Evolutionary conservation across 1,140 invertebrate species (phyloP).

Genomic region (Orchesella cincta): DNA sequence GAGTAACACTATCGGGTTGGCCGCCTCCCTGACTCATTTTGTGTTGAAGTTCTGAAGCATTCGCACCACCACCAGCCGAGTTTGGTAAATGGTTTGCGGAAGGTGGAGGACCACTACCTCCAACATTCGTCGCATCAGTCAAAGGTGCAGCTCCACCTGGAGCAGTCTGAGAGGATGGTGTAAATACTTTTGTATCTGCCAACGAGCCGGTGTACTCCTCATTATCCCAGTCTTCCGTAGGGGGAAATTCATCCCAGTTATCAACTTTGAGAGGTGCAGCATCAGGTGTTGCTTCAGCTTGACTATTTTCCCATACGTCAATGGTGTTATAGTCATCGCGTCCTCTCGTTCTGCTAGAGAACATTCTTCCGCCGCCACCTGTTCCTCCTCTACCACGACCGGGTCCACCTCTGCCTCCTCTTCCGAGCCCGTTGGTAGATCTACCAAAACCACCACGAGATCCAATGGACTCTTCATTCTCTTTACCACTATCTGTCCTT

Average conservation of each 20-base stretch:
- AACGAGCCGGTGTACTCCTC: constrained; percentile 91
- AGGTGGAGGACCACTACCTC: constrained; percentile 27
- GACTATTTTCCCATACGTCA: constrained; percentile 52
- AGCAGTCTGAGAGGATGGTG: constrained; percentile 63
- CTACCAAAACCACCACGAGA: constrained; percentile 55
- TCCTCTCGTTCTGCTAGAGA: constrained; percentile 46
- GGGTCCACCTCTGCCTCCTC: constrained; percentile 61
- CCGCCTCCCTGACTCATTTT: background rate
- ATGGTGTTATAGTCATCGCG: constrained; percentile 43
- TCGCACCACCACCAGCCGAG: background rate
- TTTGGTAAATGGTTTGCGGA: constrained; percentile 40
- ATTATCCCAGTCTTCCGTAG: constrained; percentile 87
- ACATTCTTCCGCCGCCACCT: constrained; percentile 44
- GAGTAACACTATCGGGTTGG: background rate
- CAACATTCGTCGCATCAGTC: constrained; percentile 44
- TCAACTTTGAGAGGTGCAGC: constrained; percentile 48
- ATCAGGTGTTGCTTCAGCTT: constrained; percentile 43
- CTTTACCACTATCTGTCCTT: constrained; percentile 61
- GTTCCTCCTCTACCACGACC: constrained; percentile 53
- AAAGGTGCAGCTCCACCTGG: constrained; percentile 52
- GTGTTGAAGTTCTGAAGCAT: background rate
- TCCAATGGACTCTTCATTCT: constrained; percentile 61
- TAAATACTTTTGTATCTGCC: constrained; percentile 92
- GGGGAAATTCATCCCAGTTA: constrained; percentile 50
- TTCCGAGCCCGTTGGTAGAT: constrained; percentile 53